These are phyloP conservation scores for Pantherophis vulpinus DNA, from an alignment of 2,797 vertebrate species.

Conservation along the genomic window DNA sequence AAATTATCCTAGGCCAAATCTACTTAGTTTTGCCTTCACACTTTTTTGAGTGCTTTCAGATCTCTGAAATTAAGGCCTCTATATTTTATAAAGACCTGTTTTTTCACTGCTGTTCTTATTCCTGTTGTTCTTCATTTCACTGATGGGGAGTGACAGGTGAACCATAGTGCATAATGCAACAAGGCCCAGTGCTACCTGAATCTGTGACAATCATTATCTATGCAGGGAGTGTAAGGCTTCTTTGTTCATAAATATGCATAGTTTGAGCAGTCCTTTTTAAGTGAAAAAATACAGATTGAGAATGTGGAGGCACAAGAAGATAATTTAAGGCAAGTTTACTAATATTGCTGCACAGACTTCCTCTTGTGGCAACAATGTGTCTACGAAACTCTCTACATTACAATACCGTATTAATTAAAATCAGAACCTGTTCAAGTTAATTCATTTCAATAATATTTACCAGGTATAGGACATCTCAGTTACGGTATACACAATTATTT, in stretches of 20 bases:
- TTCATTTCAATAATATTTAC: too few relatives aligned
- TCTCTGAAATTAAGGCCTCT: neutral
- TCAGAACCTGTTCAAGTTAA: too few relatives aligned
- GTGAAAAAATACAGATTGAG: neutral
- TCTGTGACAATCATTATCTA: neutral
- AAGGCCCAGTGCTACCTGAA: fast-evolving
- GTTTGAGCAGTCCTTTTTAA: neutral
- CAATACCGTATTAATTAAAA: too few relatives aligned
- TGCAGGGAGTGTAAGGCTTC: neutral
- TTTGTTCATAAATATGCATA: neutral
- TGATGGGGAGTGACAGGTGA: neutral
- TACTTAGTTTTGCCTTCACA: neutral
- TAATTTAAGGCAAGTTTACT: neutral
- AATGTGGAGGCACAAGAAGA: neutral
- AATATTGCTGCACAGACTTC: slow-evolving; percentile 44
- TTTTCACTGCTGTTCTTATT: neutral
- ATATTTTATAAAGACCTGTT: neutral
- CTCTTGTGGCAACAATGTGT: slow-evolving; percentile 36
- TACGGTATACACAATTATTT: too few relatives aligned
- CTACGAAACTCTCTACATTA: neutral
- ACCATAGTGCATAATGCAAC: neutral
- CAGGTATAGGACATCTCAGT: too few relatives aligned
- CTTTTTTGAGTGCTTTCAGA: neutral
- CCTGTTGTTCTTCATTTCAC: neutral
- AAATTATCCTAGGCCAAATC: neutral